Percentiles rank a stretch among this genome's conserved stretches.
Evolutionary conservation across 1,140 invertebrate species (phyloP).

Genomic region (Varroa destructor): DNA sequence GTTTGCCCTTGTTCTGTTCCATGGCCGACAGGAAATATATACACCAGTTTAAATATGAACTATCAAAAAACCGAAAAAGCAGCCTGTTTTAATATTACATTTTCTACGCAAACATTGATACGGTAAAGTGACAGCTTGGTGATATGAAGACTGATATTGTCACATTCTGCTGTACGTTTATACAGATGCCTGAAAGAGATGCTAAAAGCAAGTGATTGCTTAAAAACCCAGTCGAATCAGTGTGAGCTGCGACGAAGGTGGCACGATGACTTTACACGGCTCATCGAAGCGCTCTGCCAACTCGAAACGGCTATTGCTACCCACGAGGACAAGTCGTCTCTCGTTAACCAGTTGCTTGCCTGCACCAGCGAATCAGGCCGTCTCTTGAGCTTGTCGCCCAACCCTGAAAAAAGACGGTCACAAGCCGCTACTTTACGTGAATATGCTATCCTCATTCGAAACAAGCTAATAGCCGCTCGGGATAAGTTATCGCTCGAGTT

Average conservation of each 20-base stretch:
- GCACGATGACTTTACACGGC: constrained; percentile 19
- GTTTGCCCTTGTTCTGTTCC: too few species aligned
- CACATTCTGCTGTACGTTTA: neutral
- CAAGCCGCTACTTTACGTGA: neutral
- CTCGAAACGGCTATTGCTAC: constrained; percentile 10
- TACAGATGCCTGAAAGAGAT: constrained; percentile 24
- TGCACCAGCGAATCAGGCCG: neutral
- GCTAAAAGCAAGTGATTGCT: constrained; percentile 7
- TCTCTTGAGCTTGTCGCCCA: neutral
- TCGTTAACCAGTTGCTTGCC: constrained; percentile 3
- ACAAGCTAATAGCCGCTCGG: constrained; percentile 7
- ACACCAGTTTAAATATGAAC: too few species aligned
- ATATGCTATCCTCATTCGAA: constrained; percentile 11
- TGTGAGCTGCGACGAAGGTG: constrained; percentile 5
- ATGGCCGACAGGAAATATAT: too few species aligned
- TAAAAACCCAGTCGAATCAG: constrained; percentile 3
- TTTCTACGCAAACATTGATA: too few species aligned
- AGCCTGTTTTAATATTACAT: too few species aligned
- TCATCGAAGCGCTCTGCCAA: constrained; percentile 9
- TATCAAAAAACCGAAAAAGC: too few species aligned
- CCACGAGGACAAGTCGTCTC: constrained; percentile 8
- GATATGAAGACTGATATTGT: too few species aligned
- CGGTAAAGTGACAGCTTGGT: too few species aligned
- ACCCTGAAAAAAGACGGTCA: constrained; percentile 1
- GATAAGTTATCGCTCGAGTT: constrained; percentile 2